phyloP scores from a whole-genome alignment of 2,797 vertebrate species.

The Varecia variegata region DNA sequence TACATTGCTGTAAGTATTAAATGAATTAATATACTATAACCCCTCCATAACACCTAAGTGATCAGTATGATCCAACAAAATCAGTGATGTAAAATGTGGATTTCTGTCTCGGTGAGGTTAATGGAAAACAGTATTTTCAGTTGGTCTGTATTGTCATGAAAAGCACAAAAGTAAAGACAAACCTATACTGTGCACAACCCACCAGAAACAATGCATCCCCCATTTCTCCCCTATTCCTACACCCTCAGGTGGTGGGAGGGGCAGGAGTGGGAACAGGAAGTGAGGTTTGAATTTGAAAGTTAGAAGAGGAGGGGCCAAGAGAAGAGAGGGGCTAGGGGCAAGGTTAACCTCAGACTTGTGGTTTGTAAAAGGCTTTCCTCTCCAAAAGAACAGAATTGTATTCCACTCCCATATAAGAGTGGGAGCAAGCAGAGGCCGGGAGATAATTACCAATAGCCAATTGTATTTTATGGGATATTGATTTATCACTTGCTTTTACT shows the following conservation, averaged over 20 bases:
- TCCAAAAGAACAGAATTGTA: not conserved
- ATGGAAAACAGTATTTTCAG: not conserved
- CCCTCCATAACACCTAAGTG: not conserved
- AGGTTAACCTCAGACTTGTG: not conserved
- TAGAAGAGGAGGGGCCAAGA: not conserved
- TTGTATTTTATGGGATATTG: slow-evolving; percentile 54
- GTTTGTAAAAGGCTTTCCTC: not conserved
- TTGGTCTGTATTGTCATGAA: not conserved
- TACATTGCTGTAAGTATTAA: not conserved
- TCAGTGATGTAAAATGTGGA: not conserved
- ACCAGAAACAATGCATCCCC: not conserved
- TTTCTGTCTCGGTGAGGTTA: not conserved
- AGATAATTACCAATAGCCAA: slow-evolving; percentile 9
- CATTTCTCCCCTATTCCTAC: not conserved
- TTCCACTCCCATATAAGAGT: not conserved
- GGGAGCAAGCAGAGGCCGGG: not conserved
- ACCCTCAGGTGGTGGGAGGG: not conserved
- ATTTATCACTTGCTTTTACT: slow-evolving; percentile 62
- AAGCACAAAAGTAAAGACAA: not conserved
- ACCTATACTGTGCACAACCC: too few species aligned
- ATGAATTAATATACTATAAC: not conserved
- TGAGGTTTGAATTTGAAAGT: not conserved
- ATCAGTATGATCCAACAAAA: not conserved
- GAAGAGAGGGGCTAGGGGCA: not conserved
- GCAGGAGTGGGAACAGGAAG: not conserved